phyloP scores from a whole-genome alignment of 2,113 vertebrate genomes.

The Hippocampus comes region DNA sequence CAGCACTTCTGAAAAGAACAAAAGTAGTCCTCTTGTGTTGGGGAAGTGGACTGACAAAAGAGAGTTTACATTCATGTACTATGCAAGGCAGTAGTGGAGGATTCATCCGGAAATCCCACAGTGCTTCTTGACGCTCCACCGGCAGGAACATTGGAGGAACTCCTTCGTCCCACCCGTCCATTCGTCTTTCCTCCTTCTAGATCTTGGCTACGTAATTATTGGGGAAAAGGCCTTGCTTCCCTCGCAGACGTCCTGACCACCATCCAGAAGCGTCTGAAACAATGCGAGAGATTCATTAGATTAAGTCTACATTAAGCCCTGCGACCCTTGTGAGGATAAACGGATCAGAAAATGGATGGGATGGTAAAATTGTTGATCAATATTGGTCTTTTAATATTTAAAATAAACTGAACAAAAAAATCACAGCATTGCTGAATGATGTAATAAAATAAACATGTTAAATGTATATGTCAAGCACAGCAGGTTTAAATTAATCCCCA shows the following conservation, averaged over 20 bases:
- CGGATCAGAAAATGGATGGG: too few relatives aligned
- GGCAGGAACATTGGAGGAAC: conserved; percentile 5
- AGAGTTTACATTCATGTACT: conserved; percentile 34
- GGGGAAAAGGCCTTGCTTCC: conserved; percentile 96
- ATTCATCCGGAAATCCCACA: conserved; percentile 31
- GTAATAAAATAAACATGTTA: too few relatives aligned
- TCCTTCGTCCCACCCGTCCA: conserved; percentile 15
- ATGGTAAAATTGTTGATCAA: too few relatives aligned
- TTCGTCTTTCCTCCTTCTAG: conserved; percentile 59
- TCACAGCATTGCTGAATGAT: too few relatives aligned
- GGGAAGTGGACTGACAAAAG: conserved; percentile 33
- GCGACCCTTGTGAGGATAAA: too few relatives aligned
- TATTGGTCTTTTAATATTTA: too few relatives aligned
- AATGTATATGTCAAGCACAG: too few relatives aligned
- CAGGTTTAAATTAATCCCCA: too few relatives aligned
- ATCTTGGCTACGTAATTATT: conserved; percentile 98
- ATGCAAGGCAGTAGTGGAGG: conserved; percentile 42
- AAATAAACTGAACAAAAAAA: too few relatives aligned
- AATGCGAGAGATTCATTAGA: too few relatives aligned
- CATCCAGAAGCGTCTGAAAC: conserved; percentile 88
- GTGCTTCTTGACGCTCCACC: conserved; percentile 21
- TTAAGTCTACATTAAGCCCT: too few relatives aligned
- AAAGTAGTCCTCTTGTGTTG: conserved; percentile 40
- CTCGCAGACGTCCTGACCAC: conserved; percentile 93
- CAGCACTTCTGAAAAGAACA: conserved; percentile 65